These are phyloP conservation scores for Ornithoptera alexandrae DNA, from an alignment of 2,888 invertebrate genomes.

Conservation along the genomic window DNA sequence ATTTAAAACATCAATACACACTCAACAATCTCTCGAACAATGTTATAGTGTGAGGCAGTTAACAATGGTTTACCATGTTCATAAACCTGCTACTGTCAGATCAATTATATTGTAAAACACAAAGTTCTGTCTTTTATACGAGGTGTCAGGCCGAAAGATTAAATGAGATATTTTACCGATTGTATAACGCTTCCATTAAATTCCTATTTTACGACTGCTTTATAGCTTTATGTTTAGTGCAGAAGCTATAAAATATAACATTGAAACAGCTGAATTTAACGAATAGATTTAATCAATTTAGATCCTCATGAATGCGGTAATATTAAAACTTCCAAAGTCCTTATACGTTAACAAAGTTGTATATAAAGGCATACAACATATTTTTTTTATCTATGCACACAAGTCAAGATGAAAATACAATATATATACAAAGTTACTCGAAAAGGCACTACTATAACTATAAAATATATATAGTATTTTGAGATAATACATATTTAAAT, in stretches of 20 bases:
- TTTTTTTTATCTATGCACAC: too few relatives aligned
- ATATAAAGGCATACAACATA: too few relatives aligned
- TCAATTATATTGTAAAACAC: conserved; percentile 18
- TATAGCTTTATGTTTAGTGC: conserved; percentile 28
- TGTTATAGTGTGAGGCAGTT: conserved; percentile 42
- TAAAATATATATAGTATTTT: too few relatives aligned
- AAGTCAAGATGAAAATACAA: too few relatives aligned
- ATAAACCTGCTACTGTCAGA: conserved; percentile 37
- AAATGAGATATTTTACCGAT: conserved; percentile 28
- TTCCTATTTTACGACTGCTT: conserved; percentile 31
- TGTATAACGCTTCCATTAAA: conserved; percentile 32
- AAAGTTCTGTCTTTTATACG: conserved; percentile 5
- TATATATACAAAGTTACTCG: too few relatives aligned
- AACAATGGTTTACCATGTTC: conserved; percentile 45
- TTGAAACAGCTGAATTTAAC: conserved; percentile 17
- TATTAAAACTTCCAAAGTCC: background rate
- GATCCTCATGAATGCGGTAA: conserved; percentile 1
- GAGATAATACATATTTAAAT: too few relatives aligned
- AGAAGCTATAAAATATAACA: conserved; percentile 30
- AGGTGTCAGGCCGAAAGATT: conserved; percentile 26
- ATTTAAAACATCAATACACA: background rate
- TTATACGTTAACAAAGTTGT: background rate
- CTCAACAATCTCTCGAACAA: background rate
- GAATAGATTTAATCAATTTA: conserved; percentile 12
- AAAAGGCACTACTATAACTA: too few relatives aligned